phyloP scores from a whole-genome alignment of 2,797 vertebrate genomes.

The Myiothlypis chrysogaster region DNA sequence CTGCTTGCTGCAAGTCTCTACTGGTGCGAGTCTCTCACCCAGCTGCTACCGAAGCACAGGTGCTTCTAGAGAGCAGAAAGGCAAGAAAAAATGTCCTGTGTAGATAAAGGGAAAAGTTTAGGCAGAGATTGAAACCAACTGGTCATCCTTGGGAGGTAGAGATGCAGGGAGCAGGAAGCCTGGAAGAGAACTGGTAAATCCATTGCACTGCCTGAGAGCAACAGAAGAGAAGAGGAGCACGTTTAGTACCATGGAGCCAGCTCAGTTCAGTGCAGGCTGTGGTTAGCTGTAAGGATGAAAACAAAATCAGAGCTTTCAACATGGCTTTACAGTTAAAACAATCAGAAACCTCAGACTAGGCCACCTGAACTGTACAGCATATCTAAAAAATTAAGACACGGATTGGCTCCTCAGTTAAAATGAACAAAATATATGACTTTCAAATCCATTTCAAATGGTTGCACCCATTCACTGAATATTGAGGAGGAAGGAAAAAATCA shows the following conservation, averaged over 20 bases:
- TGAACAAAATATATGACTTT: background rate
- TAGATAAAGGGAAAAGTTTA: slow-evolving; percentile 60
- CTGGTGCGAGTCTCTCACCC: slow-evolving; percentile 38
- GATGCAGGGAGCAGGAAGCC: slow-evolving; percentile 29
- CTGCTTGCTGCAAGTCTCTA: slow-evolving; percentile 15
- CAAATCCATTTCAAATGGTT: slow-evolving; percentile 13
- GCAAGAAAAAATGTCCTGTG: slow-evolving; percentile 62
- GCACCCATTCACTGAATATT: background rate
- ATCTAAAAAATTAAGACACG: background rate
- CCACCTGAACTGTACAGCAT: background rate
- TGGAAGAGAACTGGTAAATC: slow-evolving; percentile 69
- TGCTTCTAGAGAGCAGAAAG: slow-evolving; percentile 39
- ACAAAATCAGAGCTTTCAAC: background rate
- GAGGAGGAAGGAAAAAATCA: background rate
- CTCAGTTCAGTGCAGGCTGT: background rate
- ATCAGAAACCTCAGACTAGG: background rate
- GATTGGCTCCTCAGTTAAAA: background rate
- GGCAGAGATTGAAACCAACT: slow-evolving; percentile 53
- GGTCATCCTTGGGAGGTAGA: background rate
- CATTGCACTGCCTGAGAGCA: slow-evolving; percentile 49
- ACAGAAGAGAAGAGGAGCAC: slow-evolving; percentile 57
- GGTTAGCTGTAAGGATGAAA: slow-evolving; percentile 53
- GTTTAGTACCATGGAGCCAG: slow-evolving; percentile 1
- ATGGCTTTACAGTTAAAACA: background rate
- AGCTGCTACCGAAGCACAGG: background rate